Percentiles rank a stretch among this genome's conserved stretches.
Conservation (phyloP, 2,113 vertebrate genomes). For the Peucedramus taeniatus region DNA sequence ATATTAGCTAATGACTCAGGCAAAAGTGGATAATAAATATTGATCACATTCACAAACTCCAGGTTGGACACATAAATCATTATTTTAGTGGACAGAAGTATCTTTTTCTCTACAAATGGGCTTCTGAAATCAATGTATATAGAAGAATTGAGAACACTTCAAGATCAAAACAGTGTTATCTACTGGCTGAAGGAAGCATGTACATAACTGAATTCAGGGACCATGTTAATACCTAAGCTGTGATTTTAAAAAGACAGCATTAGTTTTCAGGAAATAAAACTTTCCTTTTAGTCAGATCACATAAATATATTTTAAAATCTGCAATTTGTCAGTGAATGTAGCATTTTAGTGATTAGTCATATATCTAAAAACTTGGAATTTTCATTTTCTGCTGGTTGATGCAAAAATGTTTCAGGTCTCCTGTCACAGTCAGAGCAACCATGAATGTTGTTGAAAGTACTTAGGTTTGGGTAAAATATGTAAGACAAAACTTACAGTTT, state of each 20-base stretch:
- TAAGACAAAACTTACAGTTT: background rate
- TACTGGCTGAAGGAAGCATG: background rate
- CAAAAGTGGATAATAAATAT: constrained; percentile 12
- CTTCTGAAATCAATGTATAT: background rate
- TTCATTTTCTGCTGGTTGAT: background rate
- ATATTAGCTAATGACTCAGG: background rate
- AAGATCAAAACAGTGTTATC: background rate
- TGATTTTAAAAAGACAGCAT: background rate
- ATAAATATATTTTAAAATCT: background rate
- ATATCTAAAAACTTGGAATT: background rate
- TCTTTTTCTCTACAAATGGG: background rate
- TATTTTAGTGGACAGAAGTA: background rate
- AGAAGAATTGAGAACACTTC: background rate
- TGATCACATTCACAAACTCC: background rate
- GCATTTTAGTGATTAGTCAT: background rate
- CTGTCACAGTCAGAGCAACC: background rate
- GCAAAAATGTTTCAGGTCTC: background rate
- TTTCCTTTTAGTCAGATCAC: background rate
- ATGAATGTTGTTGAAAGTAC: background rate
- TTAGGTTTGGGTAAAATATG: background rate
- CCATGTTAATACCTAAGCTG: accelerated
- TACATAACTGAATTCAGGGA: background rate
- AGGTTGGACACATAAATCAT: background rate
- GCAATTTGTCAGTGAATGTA: background rate
- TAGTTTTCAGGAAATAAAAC: background rate